phyloP scores from a whole-genome alignment of 2,113 vertebrate species.

The Anoura caudifer region DNA sequence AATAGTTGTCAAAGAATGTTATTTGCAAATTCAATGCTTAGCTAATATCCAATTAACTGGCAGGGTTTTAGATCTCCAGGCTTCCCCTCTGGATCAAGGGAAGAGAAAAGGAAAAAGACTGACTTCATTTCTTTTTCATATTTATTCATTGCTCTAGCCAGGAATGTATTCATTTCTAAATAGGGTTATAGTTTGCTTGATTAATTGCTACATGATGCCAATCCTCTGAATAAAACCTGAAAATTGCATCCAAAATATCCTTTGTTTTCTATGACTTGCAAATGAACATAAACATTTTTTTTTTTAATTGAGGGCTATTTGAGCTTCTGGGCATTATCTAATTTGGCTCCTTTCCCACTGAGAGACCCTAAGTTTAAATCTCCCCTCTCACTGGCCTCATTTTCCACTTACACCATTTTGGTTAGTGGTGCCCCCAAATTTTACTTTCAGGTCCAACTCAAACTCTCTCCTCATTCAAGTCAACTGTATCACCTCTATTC shows the following conservation, averaged over 20 bases:
- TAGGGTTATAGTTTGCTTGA: not conserved
- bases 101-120: not conserved
- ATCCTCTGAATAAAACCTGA: not conserved
- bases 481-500: not conserved
- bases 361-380: not conserved
- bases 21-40: conserved; percentile 21
- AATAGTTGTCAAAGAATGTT: not conserved
- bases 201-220: not conserved
- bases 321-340: not conserved
- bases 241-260: not conserved
- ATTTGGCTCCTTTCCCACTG: not conserved
- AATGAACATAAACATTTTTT: not conserved
- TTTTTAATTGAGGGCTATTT: not conserved
- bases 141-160: conserved; percentile 22
- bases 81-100: not conserved
- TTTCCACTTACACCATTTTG: not conserved
- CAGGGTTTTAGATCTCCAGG: not conserved
- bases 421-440: not conserved
- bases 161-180: conserved; percentile 15
- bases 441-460: not conserved
- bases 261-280: not conserved
- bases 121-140: not conserved
- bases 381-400: not conserved
- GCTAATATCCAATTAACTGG: conserved; percentile 20
- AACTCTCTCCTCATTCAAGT: not conserved